A percentile compares a stretch with the other conserved stretches of the same genome.
These are phyloP conservation scores for Bostrychus sinensis DNA, from an alignment of 2,113 vertebrate genomes.

Conservation along the genomic window DNA sequence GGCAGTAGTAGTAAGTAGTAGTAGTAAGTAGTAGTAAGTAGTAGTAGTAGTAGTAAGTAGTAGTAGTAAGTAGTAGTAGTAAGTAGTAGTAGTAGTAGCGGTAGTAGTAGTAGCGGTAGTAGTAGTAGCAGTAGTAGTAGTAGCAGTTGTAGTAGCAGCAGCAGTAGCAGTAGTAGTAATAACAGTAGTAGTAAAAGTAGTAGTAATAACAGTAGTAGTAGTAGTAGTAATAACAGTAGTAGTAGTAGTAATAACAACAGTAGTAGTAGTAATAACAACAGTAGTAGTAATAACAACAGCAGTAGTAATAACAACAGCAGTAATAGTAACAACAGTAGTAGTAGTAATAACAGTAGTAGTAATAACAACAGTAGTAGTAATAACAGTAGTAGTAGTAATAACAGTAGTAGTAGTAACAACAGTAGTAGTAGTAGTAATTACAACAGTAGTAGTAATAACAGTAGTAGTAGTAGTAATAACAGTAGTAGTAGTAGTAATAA, in stretches of 20 bases:
- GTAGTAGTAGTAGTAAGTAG: neutral
- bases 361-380: neutral
- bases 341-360: neutral
- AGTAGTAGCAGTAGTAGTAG: neutral
- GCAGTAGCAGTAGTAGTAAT: slow-evolving; percentile 50
- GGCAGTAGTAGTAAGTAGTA: neutral
- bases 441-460: neutral
- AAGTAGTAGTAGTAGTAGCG: neutral
- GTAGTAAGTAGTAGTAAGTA: neutral
- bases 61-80: neutral
- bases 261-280: neutral
- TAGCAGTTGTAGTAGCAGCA: neutral
- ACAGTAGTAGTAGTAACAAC: neutral
- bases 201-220: neutral
- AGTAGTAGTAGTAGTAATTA: neutral
- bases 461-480: neutral
- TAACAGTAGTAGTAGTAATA: slow-evolving; percentile 53
- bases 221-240: neutral
- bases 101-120: too few species aligned
- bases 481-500: neutral
- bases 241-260: neutral
- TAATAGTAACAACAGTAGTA: neutral
- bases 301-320: too few species aligned
- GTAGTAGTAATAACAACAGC: neutral
- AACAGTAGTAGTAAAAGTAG: neutral